Base-by-base conservation (phyloP, 2,888 invertebrate genomes). In the Heliconius ethilla region DNA sequence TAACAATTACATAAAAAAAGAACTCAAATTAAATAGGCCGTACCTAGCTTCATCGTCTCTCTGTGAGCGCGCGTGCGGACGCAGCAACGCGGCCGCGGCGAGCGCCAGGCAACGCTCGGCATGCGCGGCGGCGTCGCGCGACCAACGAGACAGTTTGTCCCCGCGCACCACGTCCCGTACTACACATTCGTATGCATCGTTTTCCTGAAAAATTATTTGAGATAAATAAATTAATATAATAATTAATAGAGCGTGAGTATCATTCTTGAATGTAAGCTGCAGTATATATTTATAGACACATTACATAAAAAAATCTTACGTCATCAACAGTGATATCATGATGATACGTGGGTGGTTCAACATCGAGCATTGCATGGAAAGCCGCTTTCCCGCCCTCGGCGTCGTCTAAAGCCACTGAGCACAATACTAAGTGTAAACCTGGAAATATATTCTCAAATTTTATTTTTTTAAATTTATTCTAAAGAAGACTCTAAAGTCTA, bases 361-460 rank as follows among this genome's bases (percentile, higher is more conserved):
- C 97, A 81, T 98, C 97, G 55, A 99, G 95, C 86, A 99, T 95
- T 82, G 98, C 96, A 83, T 97, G 96, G 92, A 99, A 99, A 0
- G 98, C 97, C 80, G 97, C 96, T 90, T 98, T 98, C 95, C 99
- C 99, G 86, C 98, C 98, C 79, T 99, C 99, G 15, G 97, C 96
- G 91, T 99, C 99, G 59, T 97, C 98, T 81, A 98, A 92, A n/a
- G 98, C 97, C 87, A 97, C 97, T 83, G 98, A 97, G 86, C 98
- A 98, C 40, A 98, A 90, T 78, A 99, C 96, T 77, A 99, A 95
- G 90, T 99, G 99, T 82, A 99, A 95, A 67, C 99, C 98, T 87
- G 95, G 0, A 83, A 67, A n/a, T 81, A 69, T 25, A 29, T 75
- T 22, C 9, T 55, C 55, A 55, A 22, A 9, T n/a, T 55, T 55